Conservation (phyloP, 2,797 vertebrate species). For the Micropoecilia bifurca region DNA sequence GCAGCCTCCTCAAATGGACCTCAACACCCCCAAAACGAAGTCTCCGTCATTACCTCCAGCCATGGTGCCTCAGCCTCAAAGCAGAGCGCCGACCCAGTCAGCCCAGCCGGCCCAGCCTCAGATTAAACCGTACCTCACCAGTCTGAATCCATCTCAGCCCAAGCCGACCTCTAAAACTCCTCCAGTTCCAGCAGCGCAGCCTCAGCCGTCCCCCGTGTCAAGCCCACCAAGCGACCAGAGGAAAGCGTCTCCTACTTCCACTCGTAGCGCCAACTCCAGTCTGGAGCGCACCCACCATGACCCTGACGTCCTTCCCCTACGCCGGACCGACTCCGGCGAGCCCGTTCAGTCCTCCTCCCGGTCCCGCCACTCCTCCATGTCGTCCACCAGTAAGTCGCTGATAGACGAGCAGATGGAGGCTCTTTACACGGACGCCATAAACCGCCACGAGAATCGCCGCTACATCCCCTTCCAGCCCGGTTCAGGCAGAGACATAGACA, state of each 20-base stretch:
- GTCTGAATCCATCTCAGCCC: constrained; percentile 47
- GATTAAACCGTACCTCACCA: constrained; percentile 50
- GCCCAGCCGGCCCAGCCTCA: constrained; percentile 53
- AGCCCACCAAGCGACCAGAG: constrained; percentile 62
- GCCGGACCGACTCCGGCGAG: constrained; percentile 88
- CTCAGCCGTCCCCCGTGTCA: constrained; percentile 56
- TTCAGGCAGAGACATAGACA: constrained; percentile 95
- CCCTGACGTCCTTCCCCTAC: constrained; percentile 91
- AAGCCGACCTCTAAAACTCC: constrained; percentile 48
- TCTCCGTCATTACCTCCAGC: constrained; percentile 47
- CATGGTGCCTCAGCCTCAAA: constrained; percentile 43
- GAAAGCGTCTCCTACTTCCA: constrained; percentile 66
- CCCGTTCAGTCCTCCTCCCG: constrained; percentile 80
- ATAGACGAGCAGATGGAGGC: constrained; percentile 89
- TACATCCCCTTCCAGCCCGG: constrained; percentile 95
- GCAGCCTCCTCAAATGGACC: constrained; percentile 43
- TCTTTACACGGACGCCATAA: constrained; percentile 91
- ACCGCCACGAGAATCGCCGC: constrained; percentile 94
- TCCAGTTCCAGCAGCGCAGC: constrained; percentile 16
- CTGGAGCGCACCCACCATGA: constrained; percentile 78
- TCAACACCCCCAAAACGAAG: constrained; percentile 37
- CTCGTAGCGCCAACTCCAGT: constrained; percentile 76
- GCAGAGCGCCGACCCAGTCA: constrained; percentile 43
- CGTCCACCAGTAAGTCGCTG: constrained; percentile 81
- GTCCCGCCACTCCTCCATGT: constrained; percentile 87